Percentiles rank a stretch among this genome's conserved stretches.
These are phyloP conservation scores for Margarornis squamiger DNA, from an alignment of 2,797 vertebrate genomes.

Conservation along the genomic window DNA sequence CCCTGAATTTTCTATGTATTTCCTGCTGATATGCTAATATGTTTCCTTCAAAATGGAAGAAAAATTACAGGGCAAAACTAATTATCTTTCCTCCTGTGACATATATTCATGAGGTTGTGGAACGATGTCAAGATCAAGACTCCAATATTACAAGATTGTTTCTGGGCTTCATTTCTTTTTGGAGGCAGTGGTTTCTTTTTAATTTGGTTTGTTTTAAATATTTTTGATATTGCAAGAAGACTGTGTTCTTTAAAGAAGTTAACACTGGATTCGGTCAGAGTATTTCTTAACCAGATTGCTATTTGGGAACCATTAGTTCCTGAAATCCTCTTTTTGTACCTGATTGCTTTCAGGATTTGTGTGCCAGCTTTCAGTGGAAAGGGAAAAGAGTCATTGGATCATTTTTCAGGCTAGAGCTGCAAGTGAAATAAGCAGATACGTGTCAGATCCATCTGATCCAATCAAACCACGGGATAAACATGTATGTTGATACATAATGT, in stretches of 20 bases:
- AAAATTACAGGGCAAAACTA: background rate
- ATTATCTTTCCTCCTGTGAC: background rate
- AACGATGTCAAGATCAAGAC: background rate
- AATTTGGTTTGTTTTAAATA: background rate
- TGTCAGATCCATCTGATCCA: background rate
- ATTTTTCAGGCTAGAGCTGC: background rate
- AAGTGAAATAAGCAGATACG: background rate
- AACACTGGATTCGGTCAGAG: background rate
- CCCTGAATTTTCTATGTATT: background rate
- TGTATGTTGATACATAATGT: background rate
- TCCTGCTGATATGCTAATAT: background rate
- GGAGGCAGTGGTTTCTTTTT: background rate
- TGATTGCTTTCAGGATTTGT: background rate
- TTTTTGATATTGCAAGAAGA: background rate
- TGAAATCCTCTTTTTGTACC: background rate
- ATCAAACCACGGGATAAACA: background rate
- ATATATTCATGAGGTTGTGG: background rate
- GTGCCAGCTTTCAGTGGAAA: background rate
- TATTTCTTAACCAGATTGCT: background rate
- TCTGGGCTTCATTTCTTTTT: background rate
- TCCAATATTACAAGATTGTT: background rate
- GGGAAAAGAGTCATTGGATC: background rate
- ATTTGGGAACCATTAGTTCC: background rate
- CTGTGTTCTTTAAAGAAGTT: background rate
- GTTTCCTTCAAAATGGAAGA: background rate